phyloP scores from a whole-genome alignment of 2,888 invertebrate genomes.

The Noctua janthe region DNA sequence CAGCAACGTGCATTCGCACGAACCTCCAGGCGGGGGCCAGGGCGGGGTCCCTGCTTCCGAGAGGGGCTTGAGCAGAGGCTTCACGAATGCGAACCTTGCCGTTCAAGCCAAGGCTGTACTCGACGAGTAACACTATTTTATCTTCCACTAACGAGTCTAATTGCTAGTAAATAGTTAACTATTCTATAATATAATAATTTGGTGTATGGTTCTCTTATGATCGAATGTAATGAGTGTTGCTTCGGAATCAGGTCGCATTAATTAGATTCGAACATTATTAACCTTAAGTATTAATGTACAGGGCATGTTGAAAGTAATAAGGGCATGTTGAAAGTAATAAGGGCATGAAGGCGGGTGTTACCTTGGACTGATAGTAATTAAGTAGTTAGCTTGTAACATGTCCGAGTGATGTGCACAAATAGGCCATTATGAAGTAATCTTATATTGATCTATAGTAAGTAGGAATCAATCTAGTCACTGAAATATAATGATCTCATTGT shows the following conservation, averaged over 20 bases:
- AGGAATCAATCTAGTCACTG: slow-evolving; percentile 68
- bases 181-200: slow-evolving; percentile 37
- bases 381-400: slow-evolving; percentile 43
- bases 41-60: slow-evolving; percentile 55
- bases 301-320: slow-evolving; percentile 51
- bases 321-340: slow-evolving; percentile 53
- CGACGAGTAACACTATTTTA: slow-evolving; percentile 75
- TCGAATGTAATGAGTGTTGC: slow-evolving; percentile 28
- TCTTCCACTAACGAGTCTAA: slow-evolving; percentile 43
- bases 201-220: slow-evolving; percentile 39
- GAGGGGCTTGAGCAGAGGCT: slow-evolving; percentile 61
- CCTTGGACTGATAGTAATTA: slow-evolving; percentile 65
- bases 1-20: slow-evolving; percentile 88
- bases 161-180: slow-evolving; percentile 34
- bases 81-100: slow-evolving; percentile 72
- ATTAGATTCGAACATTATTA: slow-evolving; percentile 34
- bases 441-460: slow-evolving; percentile 44
- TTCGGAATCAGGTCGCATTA: slow-evolving; percentile 11
- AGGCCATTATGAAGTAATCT: slow-evolving; percentile 35
- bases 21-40: slow-evolving; percentile 75
- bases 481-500: slow-evolving; percentile 62
- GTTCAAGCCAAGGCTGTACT: slow-evolving; percentile 80
- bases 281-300: slow-evolving; percentile 33
- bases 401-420: slow-evolving; percentile 57
- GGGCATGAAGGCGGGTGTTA: slow-evolving; percentile 54